Base-by-base conservation (phyloP, 1,140 invertebrate species). In the Archivesica marissinica region DNA sequence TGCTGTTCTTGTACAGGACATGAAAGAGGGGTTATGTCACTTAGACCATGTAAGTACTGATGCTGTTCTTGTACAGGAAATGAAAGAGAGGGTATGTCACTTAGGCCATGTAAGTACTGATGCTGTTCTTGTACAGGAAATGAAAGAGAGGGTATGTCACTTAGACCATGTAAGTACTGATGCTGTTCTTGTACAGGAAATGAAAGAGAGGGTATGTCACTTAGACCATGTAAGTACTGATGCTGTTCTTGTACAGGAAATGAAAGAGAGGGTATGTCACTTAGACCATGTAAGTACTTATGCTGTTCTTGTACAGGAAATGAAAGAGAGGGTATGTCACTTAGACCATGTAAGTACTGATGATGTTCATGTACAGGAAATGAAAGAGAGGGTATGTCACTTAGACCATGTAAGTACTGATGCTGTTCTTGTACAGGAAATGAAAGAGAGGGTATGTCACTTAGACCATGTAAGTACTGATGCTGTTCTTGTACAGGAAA, bases 21-120 rank as follows among this genome's bases (percentile, higher is more conserved):
- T 99, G 0, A 99, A 99, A 94, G 97, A 98, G 94, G 96, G 96
- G 25, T 97, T 97, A 90, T 99, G 98, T 90, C 98, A 99, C 93
- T 95, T 99, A 4, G 97, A 98, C 93, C 94, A 98, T 90, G 96
- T 95, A 92, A 85, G 87, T 72, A 25, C 7, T n/a, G 95, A 95
- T 90, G 89, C 92, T 38, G 80, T 94, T 75, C 94, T 99, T 7
- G 94, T 99, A 86, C 96, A 97, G 84, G 96, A 97, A 90, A 92
- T 99, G 0, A 99, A 99, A 94, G 97, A 98, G 94, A 96, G 96
- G 25, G 97, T 97, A 90, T 99, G 98, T 90, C 98, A 99, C 93
- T 95, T 99, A 4, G 97, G 98, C 93, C 94, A 98, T 90, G 96
- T 95, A 92, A 85, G 87, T 72, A 25, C 7, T n/a, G 95, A 95